phyloP scores from a whole-genome alignment of 92 coral and sea anemone species.

The Parazoanthus darwini region DNA sequence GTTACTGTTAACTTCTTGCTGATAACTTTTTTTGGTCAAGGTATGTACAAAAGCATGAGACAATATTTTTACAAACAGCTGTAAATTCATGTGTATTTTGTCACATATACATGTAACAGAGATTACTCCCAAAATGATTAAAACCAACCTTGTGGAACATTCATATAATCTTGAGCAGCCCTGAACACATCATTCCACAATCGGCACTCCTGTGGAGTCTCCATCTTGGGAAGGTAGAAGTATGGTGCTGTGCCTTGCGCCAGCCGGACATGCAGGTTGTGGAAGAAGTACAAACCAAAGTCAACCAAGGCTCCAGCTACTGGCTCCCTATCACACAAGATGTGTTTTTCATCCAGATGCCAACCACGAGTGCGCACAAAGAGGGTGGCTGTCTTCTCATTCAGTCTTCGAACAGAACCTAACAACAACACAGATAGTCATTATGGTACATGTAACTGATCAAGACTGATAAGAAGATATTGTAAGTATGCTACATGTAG shows the following conservation, averaged over 20 bases:
- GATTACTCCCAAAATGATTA: not conserved
- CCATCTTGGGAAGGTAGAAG: constrained; percentile 98
- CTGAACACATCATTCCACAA: constrained; percentile 98
- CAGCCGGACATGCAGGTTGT: constrained; percentile 78
- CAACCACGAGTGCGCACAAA: constrained; percentile 92
- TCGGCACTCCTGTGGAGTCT: constrained; percentile 87
- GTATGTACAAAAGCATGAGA: too few relatives aligned
- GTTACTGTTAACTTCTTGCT: too few relatives aligned
- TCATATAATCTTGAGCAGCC: constrained; percentile 90
- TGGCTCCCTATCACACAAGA: constrained; percentile 90
- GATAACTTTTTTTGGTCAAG: too few relatives aligned
- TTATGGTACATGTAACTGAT: not conserved
- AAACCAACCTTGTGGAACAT: constrained; percentile 86
- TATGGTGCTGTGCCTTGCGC: constrained; percentile 90
- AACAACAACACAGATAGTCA: not conserved
- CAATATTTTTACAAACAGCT: too few relatives aligned
- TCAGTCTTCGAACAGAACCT: constrained; percentile 90
- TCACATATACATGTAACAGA: not conserved
- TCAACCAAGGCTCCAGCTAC: constrained; percentile 96
- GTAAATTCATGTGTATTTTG: too few relatives aligned
- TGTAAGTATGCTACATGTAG: too few relatives aligned
- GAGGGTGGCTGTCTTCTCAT: constrained; percentile 87
- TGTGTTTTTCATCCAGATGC: constrained; percentile 97
- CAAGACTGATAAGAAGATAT: not conserved
- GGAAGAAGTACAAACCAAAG: constrained; percentile 97